Conservation (phyloP, 2,888 invertebrate species). For the Cyclophora albipunctata region DNA sequence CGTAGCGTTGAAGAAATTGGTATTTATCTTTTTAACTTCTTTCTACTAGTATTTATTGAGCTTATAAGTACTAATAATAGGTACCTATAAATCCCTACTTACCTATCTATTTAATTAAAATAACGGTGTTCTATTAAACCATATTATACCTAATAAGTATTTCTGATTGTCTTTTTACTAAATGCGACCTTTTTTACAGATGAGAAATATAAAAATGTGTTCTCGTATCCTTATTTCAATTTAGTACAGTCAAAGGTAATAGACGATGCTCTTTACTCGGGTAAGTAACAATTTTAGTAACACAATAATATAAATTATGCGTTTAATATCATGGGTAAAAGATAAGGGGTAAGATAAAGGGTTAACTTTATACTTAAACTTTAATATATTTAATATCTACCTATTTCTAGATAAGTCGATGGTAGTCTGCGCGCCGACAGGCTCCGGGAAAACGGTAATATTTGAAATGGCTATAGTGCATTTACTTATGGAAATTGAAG, state of each 20-base stretch:
- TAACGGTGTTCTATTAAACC: too few species aligned
- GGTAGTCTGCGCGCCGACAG: conserved; percentile 87
- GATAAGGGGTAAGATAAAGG: too few species aligned
- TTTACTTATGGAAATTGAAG: conserved; percentile 73
- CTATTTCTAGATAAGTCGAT: conserved; percentile 78
- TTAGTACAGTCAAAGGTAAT: conserved; percentile 82
- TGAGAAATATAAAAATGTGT: conserved; percentile 60
- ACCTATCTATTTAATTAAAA: too few species aligned
- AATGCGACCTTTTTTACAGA: too few species aligned
- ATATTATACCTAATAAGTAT: neutral
- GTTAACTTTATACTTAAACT: too few species aligned
- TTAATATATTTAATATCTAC: neutral
- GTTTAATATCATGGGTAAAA: too few species aligned
- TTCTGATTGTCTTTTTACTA: too few species aligned
- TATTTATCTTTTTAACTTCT: conserved; percentile 9
- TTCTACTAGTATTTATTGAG: too few species aligned
- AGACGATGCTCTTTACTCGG: conserved; percentile 79
- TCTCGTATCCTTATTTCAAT: conserved; percentile 81
- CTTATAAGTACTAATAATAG: too few species aligned
- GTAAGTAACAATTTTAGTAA: conserved; percentile 38
- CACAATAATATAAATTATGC: too few species aligned
- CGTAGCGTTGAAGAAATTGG: conserved; percentile 61
- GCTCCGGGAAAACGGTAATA: conserved; percentile 88
- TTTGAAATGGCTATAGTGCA: conserved; percentile 87
- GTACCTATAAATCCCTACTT: too few species aligned